phyloP scores from a whole-genome alignment of 1,140 invertebrate genomes.

The Drosophila sturtevanti region DNA sequence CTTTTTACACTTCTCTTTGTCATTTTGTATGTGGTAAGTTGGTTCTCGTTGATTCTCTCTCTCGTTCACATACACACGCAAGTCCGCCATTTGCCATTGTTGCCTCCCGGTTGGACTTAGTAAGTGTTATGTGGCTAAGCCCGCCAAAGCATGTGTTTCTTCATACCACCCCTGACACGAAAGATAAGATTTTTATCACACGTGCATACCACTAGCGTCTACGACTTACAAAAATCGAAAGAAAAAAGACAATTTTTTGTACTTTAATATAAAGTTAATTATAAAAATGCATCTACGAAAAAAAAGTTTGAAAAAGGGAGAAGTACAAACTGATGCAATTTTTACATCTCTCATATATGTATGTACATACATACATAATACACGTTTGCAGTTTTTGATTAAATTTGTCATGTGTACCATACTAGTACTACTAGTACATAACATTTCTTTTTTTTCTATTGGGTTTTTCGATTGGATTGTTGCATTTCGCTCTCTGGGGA shows the following conservation, averaged over 20 bases:
- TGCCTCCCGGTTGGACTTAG: slow-evolving; percentile 17
- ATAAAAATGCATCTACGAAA: too few species aligned
- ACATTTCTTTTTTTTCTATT: background rate
- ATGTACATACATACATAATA: too few species aligned
- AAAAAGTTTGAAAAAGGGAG: too few species aligned
- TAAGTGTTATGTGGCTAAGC: background rate
- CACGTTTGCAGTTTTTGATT: background rate
- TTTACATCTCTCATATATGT: too few species aligned
- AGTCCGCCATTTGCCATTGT: slow-evolving; percentile 24
- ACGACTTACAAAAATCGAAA: background rate
- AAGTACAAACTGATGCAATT: too few species aligned
- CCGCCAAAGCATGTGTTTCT: background rate
- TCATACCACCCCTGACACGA: background rate
- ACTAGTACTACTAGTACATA: background rate
- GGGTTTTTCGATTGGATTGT: background rate
- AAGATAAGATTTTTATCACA: background rate
- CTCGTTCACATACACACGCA: background rate
- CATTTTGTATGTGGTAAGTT: slow-evolving; percentile 6
- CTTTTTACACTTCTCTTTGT: slow-evolving; percentile 25
- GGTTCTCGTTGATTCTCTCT: background rate
- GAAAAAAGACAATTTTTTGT: background rate
- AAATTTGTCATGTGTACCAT: background rate
- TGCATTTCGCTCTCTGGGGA: background rate
- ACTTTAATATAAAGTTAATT: too few species aligned
- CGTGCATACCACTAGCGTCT: background rate